These are phyloP conservation scores for Acrocera orbiculus DNA, from an alignment of 2,888 invertebrate genomes.

Conservation along the genomic window DNA sequence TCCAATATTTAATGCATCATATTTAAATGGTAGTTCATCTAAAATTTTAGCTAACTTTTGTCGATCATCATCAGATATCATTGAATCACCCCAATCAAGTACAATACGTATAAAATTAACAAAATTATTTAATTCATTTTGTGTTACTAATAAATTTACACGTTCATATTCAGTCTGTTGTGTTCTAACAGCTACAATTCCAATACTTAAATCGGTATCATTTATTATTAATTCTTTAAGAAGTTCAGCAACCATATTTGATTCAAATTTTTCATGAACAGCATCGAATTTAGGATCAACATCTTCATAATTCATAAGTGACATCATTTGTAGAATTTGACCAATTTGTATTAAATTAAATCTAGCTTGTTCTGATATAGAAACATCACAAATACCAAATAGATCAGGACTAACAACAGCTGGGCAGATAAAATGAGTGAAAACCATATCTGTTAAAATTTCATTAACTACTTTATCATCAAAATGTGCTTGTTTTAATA, in stretches of 20 bases:
- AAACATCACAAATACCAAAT: conserved; percentile 82
- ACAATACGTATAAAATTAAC: conserved; percentile 37
- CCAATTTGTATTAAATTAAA: conserved; percentile 84
- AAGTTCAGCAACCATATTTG: conserved; percentile 55
- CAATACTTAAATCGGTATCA: conserved; percentile 23
- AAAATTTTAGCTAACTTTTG: conserved; percentile 33
- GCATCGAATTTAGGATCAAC: conserved; percentile 55
- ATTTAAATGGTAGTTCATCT: conserved; percentile 29
- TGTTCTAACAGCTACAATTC: conserved; percentile 27
- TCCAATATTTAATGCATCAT: conserved; percentile 14
- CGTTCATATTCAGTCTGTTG: conserved; percentile 40
- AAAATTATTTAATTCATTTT: conserved; percentile 44
- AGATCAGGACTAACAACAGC: conserved; percentile 93
- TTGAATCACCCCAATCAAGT: conserved; percentile 23
- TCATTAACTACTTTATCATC: conserved; percentile 32
- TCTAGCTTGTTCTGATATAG: conserved; percentile 76
- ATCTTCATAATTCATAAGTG: conserved; percentile 67
- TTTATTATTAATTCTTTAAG: conserved; percentile 47
- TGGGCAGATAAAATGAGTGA: conserved; percentile 87
- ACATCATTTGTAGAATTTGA: conserved; percentile 81
- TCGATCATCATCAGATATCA: conserved; percentile 27
- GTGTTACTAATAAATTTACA: conserved; percentile 48
- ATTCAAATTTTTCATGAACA: conserved; percentile 57
- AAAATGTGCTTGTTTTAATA: conserved; percentile 38
- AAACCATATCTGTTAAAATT: conserved; percentile 82